Evolutionary conservation across 2,113 vertebrate genomes (phyloP), one percentile per base, ranked within the genome.

Genomic region (Gavia stellata): DNA sequence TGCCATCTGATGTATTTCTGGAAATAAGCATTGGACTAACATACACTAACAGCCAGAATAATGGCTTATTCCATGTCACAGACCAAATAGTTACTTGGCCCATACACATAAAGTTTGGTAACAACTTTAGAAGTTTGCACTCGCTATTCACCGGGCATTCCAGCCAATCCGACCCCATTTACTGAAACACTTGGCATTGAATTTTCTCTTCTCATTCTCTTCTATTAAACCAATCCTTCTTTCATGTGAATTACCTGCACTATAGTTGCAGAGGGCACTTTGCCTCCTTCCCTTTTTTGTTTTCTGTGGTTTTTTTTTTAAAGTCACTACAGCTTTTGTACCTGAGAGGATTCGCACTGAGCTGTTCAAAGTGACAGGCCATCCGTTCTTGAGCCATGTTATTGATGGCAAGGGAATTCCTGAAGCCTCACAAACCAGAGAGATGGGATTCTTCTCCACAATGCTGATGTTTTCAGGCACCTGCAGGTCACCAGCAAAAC

Each of bases 401-500:
- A 99, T 98, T 19, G 98, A 95, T 34, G 99, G 99, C 71, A 99
- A 97, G 17, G 99, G 99, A 79, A 99, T 99, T 42, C 99, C 99
- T 3, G 99, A 99, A 18, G 98, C 98, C 97, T 99, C 99, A 55
- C 99, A 99, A 67, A 94, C 98, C 75, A 99, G 96, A 42, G 98
- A 98, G 31, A 99, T 92, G 0, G 99, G 99, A 96, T 99, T 99
- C 97, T 99, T 99, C 92, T 99, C 98, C 34, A 99, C 98, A 63
- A 98, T 97, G 50, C 98, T 99, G 87, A 99, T 91, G 40, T 99
- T 99, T 94, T 99, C 99, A 55, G 99, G 98, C 29, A 96, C 36
- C 24, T 97, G 88, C 4, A 97, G 71, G 91, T 98, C 95, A 86
- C 98, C 99, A 42, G 95, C 96, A 91, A 99, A 99, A 95, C 91